phyloP scores from a whole-genome alignment of 2,113 vertebrate genomes.

The Ceuthmochares aereus region DNA sequence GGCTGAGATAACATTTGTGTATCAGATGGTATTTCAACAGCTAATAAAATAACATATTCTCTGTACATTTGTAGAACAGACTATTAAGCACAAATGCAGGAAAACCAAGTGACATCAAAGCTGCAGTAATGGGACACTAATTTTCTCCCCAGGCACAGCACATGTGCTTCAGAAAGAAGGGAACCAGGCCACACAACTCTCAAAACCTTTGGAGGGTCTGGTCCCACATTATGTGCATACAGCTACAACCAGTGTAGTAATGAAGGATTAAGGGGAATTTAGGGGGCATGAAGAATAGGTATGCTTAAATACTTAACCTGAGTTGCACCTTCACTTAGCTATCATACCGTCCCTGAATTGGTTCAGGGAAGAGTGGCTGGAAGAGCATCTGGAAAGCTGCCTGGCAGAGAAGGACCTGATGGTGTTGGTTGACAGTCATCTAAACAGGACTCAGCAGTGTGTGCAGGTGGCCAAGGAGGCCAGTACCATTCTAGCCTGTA shows the following conservation, averaged over 20 bases:
- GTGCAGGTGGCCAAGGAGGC: no score
- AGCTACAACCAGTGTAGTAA: not conserved
- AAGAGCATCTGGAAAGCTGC: no score
- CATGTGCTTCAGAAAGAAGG: not conserved
- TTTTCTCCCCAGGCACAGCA: not conserved
- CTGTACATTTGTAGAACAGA: not conserved
- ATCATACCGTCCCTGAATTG: not conserved
- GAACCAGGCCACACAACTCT: not conserved
- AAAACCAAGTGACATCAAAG: not conserved
- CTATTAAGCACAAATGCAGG: not conserved
- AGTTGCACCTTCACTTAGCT: not conserved
- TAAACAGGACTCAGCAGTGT: no score
- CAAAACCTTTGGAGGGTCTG: not conserved
- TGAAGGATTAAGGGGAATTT: rapidly evolving
- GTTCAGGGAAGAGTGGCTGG: not conserved
- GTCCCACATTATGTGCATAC: not conserved
- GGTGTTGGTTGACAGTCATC: no score
- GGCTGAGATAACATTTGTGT: not conserved
- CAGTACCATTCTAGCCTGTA: no score
- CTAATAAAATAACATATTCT: not conserved
- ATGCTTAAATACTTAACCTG: not conserved
- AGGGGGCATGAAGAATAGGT: rapidly evolving
- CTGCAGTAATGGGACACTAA: not conserved
- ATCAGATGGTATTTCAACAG: not conserved
- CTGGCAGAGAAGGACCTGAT: no score